Conservation (phyloP, 2,888 invertebrate species). For the Meiosimyza decipiens region DNA sequence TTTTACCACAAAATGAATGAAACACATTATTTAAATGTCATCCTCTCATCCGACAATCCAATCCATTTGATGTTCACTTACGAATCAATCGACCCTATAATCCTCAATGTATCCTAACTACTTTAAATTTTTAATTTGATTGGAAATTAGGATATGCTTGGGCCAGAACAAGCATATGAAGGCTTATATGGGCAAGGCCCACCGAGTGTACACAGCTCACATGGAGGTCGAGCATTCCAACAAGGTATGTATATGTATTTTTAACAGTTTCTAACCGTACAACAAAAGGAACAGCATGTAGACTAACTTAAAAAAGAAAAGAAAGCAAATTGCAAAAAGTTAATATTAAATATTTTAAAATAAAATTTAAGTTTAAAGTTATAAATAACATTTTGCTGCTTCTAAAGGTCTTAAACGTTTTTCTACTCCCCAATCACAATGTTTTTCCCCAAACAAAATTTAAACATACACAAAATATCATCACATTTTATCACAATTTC, state of each 20-base stretch:
- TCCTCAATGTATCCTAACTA: slow-evolving; percentile 54
- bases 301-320: slow-evolving; percentile 19
- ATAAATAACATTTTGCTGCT: slow-evolving; percentile 9
- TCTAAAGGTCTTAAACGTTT: slow-evolving; percentile 28
- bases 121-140: slow-evolving; percentile 45
- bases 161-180: slow-evolving; percentile 93
- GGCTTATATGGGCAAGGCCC: slow-evolving; percentile 93
- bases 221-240: slow-evolving; percentile 82
- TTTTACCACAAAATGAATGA: not conserved
- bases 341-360: slow-evolving; percentile 18
- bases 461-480: slow-evolving; percentile 17
- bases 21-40: slow-evolving; percentile 4
- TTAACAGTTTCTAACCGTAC: slow-evolving; percentile 34
- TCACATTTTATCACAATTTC: not conserved
- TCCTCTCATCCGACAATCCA: slow-evolving; percentile 12
- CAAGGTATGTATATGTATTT: slow-evolving; percentile 76
- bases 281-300: slow-evolving; percentile 38
- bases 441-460: slow-evolving; percentile 1
- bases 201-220: slow-evolving; percentile 85
- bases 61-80: slow-evolving; percentile 17
- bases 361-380: slow-evolving; percentile 21
- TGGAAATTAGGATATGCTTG: slow-evolving; percentile 70
- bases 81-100: slow-evolving; percentile 15
- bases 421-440: slow-evolving; percentile 13
- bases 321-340: slow-evolving; percentile 24